Conservation (phyloP, 2,888 invertebrate genomes). For the Trichopria drosophilae region DNA sequence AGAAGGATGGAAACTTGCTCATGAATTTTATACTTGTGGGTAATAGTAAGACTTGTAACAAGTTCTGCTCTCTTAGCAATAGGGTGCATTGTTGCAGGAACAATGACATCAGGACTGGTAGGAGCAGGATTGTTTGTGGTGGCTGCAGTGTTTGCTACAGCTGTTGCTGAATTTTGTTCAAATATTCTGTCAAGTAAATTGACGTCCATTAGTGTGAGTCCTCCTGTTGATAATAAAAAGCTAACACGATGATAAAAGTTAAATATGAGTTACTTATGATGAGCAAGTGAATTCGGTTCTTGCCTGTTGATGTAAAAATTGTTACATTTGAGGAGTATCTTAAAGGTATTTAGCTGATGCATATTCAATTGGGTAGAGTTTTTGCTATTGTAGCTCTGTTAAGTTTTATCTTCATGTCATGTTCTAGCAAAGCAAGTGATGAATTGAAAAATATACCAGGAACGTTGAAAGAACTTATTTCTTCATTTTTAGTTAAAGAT, state of each 20-base stretch:
- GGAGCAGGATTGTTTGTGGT: conserved; percentile 15
- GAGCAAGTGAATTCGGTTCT: no score
- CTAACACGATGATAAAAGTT: no score
- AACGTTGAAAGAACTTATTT: conserved; percentile 17
- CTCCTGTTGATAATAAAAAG: no score
- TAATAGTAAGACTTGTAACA: conserved; percentile 19
- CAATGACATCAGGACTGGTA: conserved; percentile 14
- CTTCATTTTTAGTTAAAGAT: conserved; percentile 18
- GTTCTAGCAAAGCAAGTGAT: conserved; percentile 18
- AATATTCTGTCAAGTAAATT: conserved; percentile 9
- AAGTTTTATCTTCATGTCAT: conserved; percentile 16
- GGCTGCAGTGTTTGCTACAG: conserved; percentile 18
- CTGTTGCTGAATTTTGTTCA: no score
- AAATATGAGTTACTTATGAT: no score
- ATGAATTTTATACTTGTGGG: no score
- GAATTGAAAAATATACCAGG: conserved; percentile 16
- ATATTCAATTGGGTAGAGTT: conserved; percentile 18
- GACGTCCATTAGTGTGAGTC: conserved; percentile 14
- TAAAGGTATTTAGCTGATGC: no score
- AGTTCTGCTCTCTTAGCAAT: conserved; percentile 15
- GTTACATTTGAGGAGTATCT: no score
- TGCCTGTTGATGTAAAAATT: no score
- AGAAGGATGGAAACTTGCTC: no score
- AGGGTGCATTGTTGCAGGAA: conserved; percentile 17
- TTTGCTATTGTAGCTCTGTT: conserved; percentile 15